A percentile compares a stretch with the other conserved stretches of the same genome.
phyloP scores from a whole-genome alignment of 1,140 invertebrate species.

The Dreissena polymorpha region DNA sequence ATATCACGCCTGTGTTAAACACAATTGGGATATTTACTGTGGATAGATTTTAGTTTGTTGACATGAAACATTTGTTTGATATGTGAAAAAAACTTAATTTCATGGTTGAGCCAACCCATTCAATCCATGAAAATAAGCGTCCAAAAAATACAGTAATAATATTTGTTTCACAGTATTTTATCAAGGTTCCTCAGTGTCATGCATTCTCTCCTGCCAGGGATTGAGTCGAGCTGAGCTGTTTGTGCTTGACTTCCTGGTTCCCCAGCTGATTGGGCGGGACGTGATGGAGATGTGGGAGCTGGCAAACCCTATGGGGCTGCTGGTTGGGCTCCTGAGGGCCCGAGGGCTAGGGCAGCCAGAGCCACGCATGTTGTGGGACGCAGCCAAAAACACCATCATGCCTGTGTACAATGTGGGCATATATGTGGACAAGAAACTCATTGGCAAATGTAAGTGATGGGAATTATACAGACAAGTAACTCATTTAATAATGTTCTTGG shows the following conservation, averaged over 20 bases:
- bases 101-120: too few species aligned
- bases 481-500: too few species aligned
- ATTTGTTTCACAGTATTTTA: too few species aligned
- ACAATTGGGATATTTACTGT: too few species aligned
- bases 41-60: too few species aligned
- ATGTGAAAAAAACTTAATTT: too few species aligned
- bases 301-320: slow-evolving; percentile 86
- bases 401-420: slow-evolving; percentile 91
- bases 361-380: slow-evolving; percentile 85
- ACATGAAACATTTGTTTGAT: too few species aligned
- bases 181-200: too few species aligned
- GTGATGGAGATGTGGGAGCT: slow-evolving; percentile 89
- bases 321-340: slow-evolving; percentile 83
- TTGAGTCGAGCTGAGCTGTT: slow-evolving; percentile 86
- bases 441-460: slow-evolving; percentile 87
- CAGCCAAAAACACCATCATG: slow-evolving; percentile 89
- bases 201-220: slow-evolving; percentile 72
- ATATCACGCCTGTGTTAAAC: too few species aligned
- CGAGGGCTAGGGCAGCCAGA: slow-evolving; percentile 83
- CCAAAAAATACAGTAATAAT: too few species aligned
- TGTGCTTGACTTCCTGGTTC: slow-evolving; percentile 92
- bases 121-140: too few species aligned
- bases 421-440: slow-evolving; percentile 89
- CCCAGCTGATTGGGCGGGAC: slow-evolving; percentile 90
- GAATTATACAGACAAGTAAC: too few species aligned